These are phyloP conservation scores for Orientallactaga bullata DNA, from an alignment of 2,113 vertebrate species.

Conservation along the genomic window DNA sequence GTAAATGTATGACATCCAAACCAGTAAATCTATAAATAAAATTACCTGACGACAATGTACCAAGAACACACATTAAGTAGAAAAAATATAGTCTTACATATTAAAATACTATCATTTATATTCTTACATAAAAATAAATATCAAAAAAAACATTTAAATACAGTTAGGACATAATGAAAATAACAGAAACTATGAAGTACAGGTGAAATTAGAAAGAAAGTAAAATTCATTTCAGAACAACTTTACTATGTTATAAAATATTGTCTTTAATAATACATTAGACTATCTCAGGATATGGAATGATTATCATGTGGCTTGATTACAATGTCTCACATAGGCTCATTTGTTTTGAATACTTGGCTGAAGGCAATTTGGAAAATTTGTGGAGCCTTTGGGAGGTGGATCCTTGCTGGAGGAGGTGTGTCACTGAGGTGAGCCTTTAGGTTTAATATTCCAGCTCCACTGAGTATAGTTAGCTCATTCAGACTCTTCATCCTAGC, in stretches of 20 bases:
- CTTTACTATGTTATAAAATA: neutral
- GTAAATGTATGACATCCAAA: neutral
- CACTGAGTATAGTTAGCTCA: no score
- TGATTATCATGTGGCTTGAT: no score
- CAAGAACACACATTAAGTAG: neutral
- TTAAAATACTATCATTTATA: conserved; percentile 17
- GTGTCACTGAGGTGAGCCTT: no score
- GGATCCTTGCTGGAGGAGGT: no score
- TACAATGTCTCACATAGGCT: no score
- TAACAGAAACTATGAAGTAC: neutral
- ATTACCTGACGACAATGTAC: neutral
- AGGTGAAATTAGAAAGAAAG: neutral
- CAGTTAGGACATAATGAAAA: no score
- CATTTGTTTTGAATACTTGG: no score
- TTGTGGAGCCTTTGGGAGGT: no score
- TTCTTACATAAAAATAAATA: neutral
- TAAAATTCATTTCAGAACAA: conserved; percentile 14
- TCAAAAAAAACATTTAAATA: no score
- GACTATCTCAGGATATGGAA: neutral
- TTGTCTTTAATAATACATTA: neutral
- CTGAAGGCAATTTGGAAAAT: no score
- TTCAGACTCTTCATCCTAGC: no score
- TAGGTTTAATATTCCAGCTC: no score
- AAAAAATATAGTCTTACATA: neutral
- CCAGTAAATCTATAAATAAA: neutral